phyloP scores from a whole-genome alignment of 2,888 invertebrate species.

The Trichogramma dendrolimi region DNA sequence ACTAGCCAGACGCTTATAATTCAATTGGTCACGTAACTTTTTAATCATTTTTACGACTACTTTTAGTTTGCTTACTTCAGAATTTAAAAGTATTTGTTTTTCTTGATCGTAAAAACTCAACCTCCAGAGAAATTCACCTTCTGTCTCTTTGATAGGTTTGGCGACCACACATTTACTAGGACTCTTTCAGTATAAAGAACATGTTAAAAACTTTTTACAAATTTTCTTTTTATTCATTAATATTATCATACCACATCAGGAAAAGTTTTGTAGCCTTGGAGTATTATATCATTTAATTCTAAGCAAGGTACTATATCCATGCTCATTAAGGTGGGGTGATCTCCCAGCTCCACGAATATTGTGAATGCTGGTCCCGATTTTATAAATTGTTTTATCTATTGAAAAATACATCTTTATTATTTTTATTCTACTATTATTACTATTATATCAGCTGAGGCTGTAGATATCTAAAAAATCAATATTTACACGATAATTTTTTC shows the following conservation, averaged over 20 bases:
- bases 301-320: conserved; percentile 59
- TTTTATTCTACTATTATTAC: background rate
- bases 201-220: background rate
- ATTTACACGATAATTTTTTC: conserved; percentile 9
- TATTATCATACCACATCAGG: background rate
- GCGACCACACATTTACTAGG: conserved; percentile 50
- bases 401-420: conserved; percentile 5
- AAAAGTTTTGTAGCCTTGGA: conserved; percentile 12
- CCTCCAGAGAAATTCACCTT: conserved; percentile 54
- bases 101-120: conserved; percentile 59
- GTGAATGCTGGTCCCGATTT: conserved; percentile 60
- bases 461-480: background rate
- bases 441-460: background rate
- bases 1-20: conserved; percentile 18
- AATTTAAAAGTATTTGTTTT: conserved; percentile 51
- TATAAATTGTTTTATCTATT: conserved; percentile 34
- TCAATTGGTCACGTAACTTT: conserved; percentile 16
- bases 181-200: background rate
- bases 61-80: conserved; percentile 35
- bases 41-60: conserved; percentile 38
- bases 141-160: conserved; percentile 47
- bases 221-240: too few species aligned
- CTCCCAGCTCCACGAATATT: conserved; percentile 45
- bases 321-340: conserved; percentile 45
- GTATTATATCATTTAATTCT: conserved; percentile 44